Evolutionary conservation across 1,140 invertebrate species (phyloP), one percentile per base, ranked within the genome.

Genomic region (Babylonia areolata): DNA sequence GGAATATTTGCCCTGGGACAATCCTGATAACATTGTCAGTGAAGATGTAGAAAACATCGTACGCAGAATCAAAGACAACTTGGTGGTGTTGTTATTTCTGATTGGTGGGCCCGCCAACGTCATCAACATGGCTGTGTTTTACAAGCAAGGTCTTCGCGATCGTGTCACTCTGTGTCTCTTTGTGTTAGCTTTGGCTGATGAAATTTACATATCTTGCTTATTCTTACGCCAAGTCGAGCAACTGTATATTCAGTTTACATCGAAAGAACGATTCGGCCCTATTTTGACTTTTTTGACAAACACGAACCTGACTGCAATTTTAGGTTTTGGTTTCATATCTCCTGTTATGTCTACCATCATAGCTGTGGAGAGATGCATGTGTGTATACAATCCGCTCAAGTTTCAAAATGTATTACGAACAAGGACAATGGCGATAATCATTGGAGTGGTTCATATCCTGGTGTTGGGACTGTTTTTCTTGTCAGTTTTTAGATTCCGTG

Each of bases 51-150:
- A 51, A 51, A 51, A 9, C 2, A 17, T 51, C 17, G 17, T 51
- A 0, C 17, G 17, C 42, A 9, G 46, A 20, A 2, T 73, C 6
- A 73, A 73, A 73, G 31, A 73, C 33, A 33, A 12, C 71, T 1
- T 35, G 71, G 11, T 73, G n/a, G 31, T 28, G 31, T 2, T 37
- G 12, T 20, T 73, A 9, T 73, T 73, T 37, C 71, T 73, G 71
- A 73, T 73, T 73, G 71, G 71, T 73, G 71, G 31, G 1, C 71
- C 71, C 1, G 71, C 71, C n/a, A 73, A 73, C 71, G 71, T 73
- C 71, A 73, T 73, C 71, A 73, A 73, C 71, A 73, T 73, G 71
- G 71, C 71, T n/a, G 71, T n/a, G n/a, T 73, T 35, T 20, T 73
- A 73, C 33, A 33, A 35, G 12, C 71, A 73, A 28, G 33, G 71